Evolutionary conservation across 2,113 vertebrate genomes (phyloP).

Genomic region (Nanger granti): DNA sequence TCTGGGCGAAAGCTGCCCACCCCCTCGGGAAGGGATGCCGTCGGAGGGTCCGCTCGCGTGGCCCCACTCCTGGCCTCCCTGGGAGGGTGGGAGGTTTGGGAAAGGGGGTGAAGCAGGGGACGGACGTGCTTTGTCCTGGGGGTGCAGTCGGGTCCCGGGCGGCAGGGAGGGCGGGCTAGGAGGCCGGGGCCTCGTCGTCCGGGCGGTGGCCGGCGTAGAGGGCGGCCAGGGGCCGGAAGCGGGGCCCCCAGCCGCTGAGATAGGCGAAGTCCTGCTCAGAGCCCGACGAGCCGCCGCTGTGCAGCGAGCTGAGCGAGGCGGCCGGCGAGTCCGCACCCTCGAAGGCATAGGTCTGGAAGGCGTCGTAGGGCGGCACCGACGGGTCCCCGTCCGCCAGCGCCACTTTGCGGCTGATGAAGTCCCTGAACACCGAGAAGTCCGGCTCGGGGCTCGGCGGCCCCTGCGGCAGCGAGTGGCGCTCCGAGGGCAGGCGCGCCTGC

Average conservation of each 20-base stretch:
- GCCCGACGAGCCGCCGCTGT: conserved; percentile 88
- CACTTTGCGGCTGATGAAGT: conserved; percentile 97
- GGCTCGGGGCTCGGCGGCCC: conserved; percentile 84
- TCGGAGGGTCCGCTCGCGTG: background rate
- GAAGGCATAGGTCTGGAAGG: conserved; percentile 98
- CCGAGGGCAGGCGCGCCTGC: conserved; percentile 68
- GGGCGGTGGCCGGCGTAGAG: conserved; percentile 87
- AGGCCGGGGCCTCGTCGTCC: conserved; percentile 84
- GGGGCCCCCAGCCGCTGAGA: conserved; percentile 94
- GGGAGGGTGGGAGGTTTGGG: background rate
- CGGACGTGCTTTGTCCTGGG: background rate
- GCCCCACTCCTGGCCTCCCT: background rate
- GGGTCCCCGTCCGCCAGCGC: conserved; percentile 94
- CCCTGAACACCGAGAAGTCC: conserved; percentile 95
- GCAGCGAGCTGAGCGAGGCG: conserved; percentile 95
- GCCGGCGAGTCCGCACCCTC: conserved; percentile 92
- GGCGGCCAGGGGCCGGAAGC: conserved; percentile 93
- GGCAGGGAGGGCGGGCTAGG: conserved; percentile 78
- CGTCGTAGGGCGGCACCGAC: conserved; percentile 96
- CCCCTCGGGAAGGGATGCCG: background rate
- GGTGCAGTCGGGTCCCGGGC: background rate
- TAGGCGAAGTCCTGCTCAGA: conserved; percentile 98
- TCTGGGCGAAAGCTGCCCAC: background rate
- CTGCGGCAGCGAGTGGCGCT: conserved; percentile 88
- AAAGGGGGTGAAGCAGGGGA: background rate